Evolutionary conservation across 2,113 vertebrate species (phyloP).

Genomic region (Oriolus oriolus): DNA sequence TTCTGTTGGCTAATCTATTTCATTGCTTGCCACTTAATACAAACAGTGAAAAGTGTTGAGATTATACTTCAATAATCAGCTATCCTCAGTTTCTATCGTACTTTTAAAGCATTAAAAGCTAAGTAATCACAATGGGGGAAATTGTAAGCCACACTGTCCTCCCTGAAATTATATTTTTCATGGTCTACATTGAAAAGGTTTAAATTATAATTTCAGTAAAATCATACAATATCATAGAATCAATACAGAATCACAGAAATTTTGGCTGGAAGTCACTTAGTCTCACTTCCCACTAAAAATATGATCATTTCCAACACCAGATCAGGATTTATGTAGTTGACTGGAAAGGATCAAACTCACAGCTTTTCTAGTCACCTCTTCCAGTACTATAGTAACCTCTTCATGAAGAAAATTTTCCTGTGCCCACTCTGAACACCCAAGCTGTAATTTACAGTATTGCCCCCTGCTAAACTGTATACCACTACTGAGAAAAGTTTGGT

Average conservation of each 20-base stretch:
- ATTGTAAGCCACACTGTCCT: background rate
- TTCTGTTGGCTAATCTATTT: background rate
- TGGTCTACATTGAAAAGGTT: background rate
- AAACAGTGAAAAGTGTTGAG: background rate
- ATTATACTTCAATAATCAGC: background rate
- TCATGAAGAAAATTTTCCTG: background rate
- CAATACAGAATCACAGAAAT: background rate
- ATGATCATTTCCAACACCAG: background rate
- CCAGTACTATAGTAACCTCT: background rate
- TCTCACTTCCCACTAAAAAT: background rate
- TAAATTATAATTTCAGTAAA: background rate
- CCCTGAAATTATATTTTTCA: background rate
- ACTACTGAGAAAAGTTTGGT: background rate
- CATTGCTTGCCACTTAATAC: background rate
- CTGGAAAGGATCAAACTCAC: background rate
- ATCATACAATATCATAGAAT: background rate
- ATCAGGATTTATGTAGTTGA: background rate
- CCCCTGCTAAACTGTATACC: background rate
- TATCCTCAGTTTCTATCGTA: background rate
- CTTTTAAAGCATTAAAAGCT: background rate
- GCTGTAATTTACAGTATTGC: fast-evolving
- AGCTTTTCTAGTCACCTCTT: background rate
- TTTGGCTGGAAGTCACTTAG: background rate
- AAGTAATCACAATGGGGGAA: background rate
- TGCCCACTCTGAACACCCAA: background rate